phyloP scores from a whole-genome alignment of 1,140 invertebrate species.

The Orius insidiosus region DNA sequence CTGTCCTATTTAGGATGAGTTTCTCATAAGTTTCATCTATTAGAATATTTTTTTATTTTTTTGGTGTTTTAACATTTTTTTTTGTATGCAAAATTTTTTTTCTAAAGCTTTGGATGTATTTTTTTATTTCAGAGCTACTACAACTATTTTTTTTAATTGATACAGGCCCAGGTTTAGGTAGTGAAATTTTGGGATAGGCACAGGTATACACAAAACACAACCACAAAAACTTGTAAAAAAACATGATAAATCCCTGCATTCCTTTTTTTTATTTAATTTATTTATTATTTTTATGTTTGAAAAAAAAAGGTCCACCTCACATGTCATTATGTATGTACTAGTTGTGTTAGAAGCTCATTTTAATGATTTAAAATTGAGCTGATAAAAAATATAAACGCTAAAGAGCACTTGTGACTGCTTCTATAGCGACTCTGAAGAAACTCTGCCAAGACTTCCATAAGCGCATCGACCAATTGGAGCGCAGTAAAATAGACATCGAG shows the following conservation, averaged over 20 bases:
- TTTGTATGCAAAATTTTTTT: neutral
- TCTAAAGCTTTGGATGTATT: constrained; percentile 20
- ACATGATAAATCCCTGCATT: too few relatives aligned
- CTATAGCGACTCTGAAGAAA: constrained; percentile 47
- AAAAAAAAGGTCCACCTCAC: too few relatives aligned
- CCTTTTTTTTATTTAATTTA: constrained; percentile 5
- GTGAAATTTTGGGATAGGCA: too few relatives aligned
- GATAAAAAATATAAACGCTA: constrained; percentile 1
- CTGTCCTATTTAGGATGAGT: too few relatives aligned
- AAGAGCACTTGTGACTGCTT: constrained; percentile 21
- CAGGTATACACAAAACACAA: too few relatives aligned
- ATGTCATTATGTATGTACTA: too few relatives aligned
- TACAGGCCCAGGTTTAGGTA: too few relatives aligned
- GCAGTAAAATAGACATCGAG: constrained; percentile 93
- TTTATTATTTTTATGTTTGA: constrained; percentile 5
- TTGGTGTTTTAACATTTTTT: constrained; percentile 8
- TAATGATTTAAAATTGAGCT: constrained; percentile 10
- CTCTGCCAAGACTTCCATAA: constrained; percentile 73
- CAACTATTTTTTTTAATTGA: neutral
- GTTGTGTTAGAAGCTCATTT: constrained; percentile 4
- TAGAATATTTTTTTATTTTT: constrained; percentile 2
- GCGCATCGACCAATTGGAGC: constrained; percentile 71
- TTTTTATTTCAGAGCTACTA: constrained; percentile 18
- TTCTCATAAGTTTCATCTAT: too few relatives aligned
- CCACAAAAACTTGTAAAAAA: too few relatives aligned